A percentile compares a stretch with the other conserved stretches of the same genome.
phyloP scores from a whole-genome alignment of 2,797 vertebrate species.

The Notamacropus eugenii region DNA sequence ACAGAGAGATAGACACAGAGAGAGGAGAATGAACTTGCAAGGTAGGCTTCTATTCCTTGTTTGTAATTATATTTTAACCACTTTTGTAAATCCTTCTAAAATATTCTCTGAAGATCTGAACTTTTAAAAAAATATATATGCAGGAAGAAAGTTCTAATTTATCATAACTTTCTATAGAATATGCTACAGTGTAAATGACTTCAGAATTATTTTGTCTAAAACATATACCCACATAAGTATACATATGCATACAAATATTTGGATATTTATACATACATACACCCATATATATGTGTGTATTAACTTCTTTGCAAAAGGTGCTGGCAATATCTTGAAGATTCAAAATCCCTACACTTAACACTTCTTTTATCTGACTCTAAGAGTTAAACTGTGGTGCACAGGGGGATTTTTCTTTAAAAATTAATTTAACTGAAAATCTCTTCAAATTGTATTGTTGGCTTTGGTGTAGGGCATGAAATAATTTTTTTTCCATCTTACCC shows the following conservation, averaged over 20 bases:
- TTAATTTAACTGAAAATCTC: conserved; percentile 82
- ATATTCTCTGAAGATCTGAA: conserved; percentile 30
- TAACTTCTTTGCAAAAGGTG: conserved; percentile 52
- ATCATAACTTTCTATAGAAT: conserved; percentile 3
- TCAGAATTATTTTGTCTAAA: conserved; percentile 64
- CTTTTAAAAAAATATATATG: conserved; percentile 4
- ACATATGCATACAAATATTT: background rate
- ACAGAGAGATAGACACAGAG: background rate
- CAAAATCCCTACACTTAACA: conserved; percentile 56
- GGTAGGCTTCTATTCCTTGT: background rate
- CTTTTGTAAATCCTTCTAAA: conserved; percentile 6
- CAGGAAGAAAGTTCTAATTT: background rate
- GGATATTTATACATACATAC: background rate
- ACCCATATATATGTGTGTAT: background rate
- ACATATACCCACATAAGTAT: background rate
- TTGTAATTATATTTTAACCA: conserved; percentile 53
- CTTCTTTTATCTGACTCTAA: conserved; percentile 74
- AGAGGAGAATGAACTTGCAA: conserved; percentile 1
- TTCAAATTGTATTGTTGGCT: conserved; percentile 82
- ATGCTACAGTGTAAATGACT: conserved; percentile 59
- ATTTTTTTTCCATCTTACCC: conserved; percentile 81
- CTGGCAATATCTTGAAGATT: conserved; percentile 57
- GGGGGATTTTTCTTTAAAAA: conserved; percentile 79
- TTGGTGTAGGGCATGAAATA: conserved; percentile 85
- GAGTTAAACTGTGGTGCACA: conserved; percentile 77